These are phyloP conservation scores for Columba livia DNA, from an alignment of 2,113 vertebrate species.

Conservation along the genomic window DNA sequence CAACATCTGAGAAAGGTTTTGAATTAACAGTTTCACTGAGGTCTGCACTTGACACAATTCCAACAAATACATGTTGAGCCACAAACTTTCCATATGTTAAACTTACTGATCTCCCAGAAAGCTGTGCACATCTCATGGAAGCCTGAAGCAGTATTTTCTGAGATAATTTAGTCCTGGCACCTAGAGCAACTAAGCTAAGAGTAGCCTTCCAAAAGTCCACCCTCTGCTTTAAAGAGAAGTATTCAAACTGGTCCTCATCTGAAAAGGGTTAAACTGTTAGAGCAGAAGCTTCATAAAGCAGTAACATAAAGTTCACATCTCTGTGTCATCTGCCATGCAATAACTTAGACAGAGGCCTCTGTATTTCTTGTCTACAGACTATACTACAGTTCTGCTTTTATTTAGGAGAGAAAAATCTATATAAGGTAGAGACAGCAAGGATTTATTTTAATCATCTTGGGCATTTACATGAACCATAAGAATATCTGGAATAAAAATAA, in stretches of 20 bases:
- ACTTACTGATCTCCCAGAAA: background rate
- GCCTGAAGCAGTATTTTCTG: background rate
- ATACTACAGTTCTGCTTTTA: background rate
- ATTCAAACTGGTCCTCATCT: background rate
- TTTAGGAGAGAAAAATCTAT: background rate
- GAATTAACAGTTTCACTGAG: slow-evolving; percentile 7
- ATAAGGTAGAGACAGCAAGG: background rate
- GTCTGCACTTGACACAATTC: slow-evolving; percentile 7
- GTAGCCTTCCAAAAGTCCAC: background rate
- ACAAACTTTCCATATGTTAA: slow-evolving; percentile 14
- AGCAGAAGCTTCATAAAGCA: background rate
- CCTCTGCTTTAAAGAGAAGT: background rate
- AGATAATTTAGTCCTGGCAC: background rate
- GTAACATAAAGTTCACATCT: background rate
- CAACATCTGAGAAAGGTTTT: slow-evolving; percentile 8
- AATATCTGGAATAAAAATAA: background rate
- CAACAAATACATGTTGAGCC: slow-evolving; percentile 22
- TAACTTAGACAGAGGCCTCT: background rate
- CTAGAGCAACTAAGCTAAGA: background rate
- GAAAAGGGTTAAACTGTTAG: background rate
- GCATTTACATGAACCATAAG: background rate
- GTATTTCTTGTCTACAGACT: background rate
- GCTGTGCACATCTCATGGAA: background rate
- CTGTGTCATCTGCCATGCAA: background rate
- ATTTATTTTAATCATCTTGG: background rate